Percentiles rank a stretch among this genome's conserved stretches.
phyloP scores from a whole-genome alignment of 2,113 vertebrate genomes.

The Prolemur simus region DNA sequence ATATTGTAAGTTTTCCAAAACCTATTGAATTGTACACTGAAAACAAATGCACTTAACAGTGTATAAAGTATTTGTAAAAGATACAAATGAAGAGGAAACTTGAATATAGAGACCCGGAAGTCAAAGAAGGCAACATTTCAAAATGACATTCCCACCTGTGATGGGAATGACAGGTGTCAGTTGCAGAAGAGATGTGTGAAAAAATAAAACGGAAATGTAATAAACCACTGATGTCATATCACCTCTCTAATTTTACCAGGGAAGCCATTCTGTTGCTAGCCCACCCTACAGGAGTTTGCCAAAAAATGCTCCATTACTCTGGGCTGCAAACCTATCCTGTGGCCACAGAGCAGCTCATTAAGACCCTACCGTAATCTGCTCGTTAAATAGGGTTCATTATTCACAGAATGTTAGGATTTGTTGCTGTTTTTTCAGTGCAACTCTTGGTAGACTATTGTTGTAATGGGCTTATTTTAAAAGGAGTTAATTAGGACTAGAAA shows the following conservation, averaged over 20 bases:
- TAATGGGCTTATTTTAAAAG: conserved; percentile 66
- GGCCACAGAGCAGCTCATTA: not conserved
- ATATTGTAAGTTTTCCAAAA: not conserved
- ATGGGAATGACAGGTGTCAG: not conserved
- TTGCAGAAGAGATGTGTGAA: not conserved
- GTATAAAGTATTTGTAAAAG: not conserved
- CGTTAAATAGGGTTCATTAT: not conserved
- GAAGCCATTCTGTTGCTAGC: not conserved
- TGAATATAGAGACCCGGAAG: not conserved
- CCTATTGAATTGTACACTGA: not conserved
- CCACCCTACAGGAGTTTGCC: not conserved
- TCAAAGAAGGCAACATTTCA: not conserved
- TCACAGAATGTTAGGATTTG: not conserved
- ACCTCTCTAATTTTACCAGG: not conserved
- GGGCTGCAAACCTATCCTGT: not conserved
- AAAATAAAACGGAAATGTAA: not conserved
- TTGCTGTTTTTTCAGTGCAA: conserved; percentile 23
- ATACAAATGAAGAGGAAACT: not conserved
- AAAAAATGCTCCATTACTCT: not conserved
- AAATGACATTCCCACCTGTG: too few species aligned
- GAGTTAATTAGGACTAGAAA: conserved; percentile 77
- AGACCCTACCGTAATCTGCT: not conserved
- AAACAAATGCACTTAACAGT: not conserved
- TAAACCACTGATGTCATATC: not conserved
- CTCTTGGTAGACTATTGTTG: conserved; percentile 64